Evolutionary conservation across 1,140 invertebrate genomes (phyloP).

Genomic region (Leptonema lineaticorne): DNA sequence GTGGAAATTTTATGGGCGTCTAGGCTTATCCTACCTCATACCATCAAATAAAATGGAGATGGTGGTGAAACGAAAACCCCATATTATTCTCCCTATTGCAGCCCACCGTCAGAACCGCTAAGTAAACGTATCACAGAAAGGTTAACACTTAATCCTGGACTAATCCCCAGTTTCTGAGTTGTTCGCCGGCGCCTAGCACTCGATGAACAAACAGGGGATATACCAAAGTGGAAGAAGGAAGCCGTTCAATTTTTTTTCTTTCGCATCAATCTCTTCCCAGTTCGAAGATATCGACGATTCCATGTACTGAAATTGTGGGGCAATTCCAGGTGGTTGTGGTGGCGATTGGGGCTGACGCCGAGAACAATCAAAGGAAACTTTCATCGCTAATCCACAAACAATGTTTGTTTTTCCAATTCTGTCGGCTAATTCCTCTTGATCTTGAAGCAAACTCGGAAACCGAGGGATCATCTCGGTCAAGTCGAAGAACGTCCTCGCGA

Average conservation of each 20-base stretch:
- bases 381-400: conserved; percentile 21
- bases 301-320: background rate
- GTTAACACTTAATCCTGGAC: conserved; percentile 41
- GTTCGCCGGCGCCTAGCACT: conserved; percentile 7
- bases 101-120: conserved; percentile 1
- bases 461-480: background rate
- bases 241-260: background rate
- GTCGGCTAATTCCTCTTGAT: conserved; percentile 19
- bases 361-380: conserved; percentile 23
- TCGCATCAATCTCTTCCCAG: background rate
- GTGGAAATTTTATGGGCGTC: conserved; percentile 37
- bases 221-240: background rate
- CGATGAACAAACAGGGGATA: background rate
- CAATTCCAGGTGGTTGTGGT: background rate
- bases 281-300: background rate
- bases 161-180: conserved; percentile 42
- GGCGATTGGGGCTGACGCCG: background rate
- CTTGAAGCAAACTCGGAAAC: background rate
- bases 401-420: conserved; percentile 31
- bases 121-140: conserved; percentile 42
- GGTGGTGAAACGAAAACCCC: background rate
- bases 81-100: background rate
- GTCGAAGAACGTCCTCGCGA: too few species aligned
- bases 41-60: too few species aligned
- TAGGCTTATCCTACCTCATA: conserved; percentile 5